Conservation (phyloP, 2,797 vertebrate species). For the Masticophis lateralis region DNA sequence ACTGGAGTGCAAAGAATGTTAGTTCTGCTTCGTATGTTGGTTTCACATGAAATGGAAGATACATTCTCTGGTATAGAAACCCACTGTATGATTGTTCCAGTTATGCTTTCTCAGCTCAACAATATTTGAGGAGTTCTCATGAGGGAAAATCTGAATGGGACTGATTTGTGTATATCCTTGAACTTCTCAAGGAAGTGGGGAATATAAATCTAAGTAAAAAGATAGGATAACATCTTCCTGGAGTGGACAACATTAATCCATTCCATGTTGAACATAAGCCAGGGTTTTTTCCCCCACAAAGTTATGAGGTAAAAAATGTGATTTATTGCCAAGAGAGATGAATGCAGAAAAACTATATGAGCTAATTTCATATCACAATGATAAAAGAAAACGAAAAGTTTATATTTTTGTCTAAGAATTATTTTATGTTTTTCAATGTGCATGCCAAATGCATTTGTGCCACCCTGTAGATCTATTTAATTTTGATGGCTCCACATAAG, state of each 20-base stretch:
- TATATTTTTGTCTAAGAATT: not conserved
- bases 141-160: not conserved
- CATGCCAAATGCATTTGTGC: slow-evolving; percentile 24
- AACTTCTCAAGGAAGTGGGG: not conserved
- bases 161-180: not conserved
- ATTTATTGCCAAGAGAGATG: slow-evolving; percentile 25
- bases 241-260: not conserved
- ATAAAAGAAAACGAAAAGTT: slow-evolving; percentile 1
- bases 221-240: not conserved
- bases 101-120: not conserved
- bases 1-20: not conserved
- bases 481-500: slow-evolving; percentile 20
- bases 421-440: slow-evolving; percentile 13
- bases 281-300: not conserved
- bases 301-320: not conserved
- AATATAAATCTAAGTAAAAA: not conserved
- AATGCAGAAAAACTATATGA: not conserved
- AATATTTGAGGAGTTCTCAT: not conserved
- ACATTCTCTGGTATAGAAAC: not conserved
- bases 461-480: slow-evolving; percentile 18
- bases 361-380: not conserved
- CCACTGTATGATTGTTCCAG: not conserved
- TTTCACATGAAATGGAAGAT: not conserved
- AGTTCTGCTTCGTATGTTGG: not conserved
- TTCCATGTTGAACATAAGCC: not conserved